phyloP scores from a whole-genome alignment of 2,113 vertebrate genomes.

The Pionites leucogaster region DNA sequence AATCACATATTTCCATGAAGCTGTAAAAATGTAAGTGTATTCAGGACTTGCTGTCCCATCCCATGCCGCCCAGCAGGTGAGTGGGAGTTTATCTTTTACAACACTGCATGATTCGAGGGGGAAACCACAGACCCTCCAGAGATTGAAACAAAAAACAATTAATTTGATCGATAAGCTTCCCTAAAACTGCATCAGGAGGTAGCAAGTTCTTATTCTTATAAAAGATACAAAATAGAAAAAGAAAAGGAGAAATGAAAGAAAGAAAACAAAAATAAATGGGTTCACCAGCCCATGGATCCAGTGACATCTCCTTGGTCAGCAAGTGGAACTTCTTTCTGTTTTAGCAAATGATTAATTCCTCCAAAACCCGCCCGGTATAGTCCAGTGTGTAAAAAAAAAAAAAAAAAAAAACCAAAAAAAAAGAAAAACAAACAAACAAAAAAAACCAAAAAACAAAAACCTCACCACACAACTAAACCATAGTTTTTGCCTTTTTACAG shows the following conservation, averaged over 20 bases:
- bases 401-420: too few species aligned
- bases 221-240: neutral
- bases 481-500: neutral
- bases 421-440: too few species aligned
- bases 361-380: neutral
- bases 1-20: neutral
- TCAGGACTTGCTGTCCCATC: neutral
- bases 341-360: neutral
- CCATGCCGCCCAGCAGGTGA: neutral
- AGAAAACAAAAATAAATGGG: neutral
- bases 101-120: neutral
- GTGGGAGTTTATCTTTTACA: neutral
- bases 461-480: neutral
- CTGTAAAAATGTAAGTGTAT: neutral
- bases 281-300: neutral
- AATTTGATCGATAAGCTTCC: neutral
- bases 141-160: neutral
- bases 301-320: neutral
- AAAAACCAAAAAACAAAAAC: too few species aligned
- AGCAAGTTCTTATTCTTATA: neutral
- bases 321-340: neutral
- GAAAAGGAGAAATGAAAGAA: neutral
- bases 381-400: too few species aligned
- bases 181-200: neutral
- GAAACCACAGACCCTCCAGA: neutral